Evolutionary conservation across 2,113 vertebrate genomes (phyloP).

Genomic region (Menura novaehollandiae): DNA sequence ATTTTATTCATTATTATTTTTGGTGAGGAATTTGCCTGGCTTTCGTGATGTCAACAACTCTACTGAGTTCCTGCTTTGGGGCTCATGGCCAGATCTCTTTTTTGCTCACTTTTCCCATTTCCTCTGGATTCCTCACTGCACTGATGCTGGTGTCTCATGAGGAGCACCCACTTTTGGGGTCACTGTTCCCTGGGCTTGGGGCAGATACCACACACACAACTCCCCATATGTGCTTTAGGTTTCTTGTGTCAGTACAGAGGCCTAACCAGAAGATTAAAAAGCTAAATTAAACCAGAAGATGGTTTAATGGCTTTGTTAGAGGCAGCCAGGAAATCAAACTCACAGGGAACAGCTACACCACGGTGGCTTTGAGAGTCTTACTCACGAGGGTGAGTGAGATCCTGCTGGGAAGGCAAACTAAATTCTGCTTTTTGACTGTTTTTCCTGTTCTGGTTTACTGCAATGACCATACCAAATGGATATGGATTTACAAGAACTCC

Average conservation of each 20-base stretch:
- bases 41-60: background rate
- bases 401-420: background rate
- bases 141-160: background rate
- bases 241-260: background rate
- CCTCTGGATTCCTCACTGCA: background rate
- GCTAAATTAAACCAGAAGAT: background rate
- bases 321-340: background rate
- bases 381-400: background rate
- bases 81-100: background rate
- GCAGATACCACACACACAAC: background rate
- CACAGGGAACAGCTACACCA: fast-evolving
- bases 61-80: background rate
- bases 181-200: background rate
- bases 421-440: background rate
- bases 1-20: conserved; percentile 46
- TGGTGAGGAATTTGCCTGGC: conserved; percentile 6
- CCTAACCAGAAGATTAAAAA: background rate
- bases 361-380: background rate
- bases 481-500: background rate
- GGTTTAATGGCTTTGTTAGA: background rate
- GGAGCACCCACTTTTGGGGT: background rate
- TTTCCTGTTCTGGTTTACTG: background rate
- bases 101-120: background rate
- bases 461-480: background rate
- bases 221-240: background rate